phyloP scores from a whole-genome alignment of 2,113 vertebrate species.

The Paradisaea rubra region DNA sequence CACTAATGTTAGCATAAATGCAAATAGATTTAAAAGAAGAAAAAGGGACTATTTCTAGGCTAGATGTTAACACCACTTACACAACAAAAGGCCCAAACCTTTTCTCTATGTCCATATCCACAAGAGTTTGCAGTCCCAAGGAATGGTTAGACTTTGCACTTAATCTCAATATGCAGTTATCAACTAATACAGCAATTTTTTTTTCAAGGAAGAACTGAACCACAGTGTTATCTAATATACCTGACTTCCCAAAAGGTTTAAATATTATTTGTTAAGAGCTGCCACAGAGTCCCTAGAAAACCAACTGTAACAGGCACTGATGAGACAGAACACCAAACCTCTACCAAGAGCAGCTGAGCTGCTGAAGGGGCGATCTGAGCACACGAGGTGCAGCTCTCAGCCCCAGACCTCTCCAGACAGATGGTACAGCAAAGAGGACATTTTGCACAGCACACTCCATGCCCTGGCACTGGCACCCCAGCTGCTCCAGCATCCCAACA shows the following conservation, averaged over 20 bases:
- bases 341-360: neutral
- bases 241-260: neutral
- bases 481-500: neutral
- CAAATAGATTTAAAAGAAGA: neutral
- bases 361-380: fast-evolving
- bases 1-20: neutral
- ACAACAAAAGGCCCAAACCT: neutral
- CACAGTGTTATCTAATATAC: fast-evolving
- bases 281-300: neutral
- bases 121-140: too few species aligned
- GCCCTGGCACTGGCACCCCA: fast-evolving
- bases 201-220: neutral
- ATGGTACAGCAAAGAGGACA: fast-evolving
- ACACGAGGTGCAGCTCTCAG: fast-evolving
- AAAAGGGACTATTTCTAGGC: neutral
- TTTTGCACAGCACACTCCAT: fast-evolving
- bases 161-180: neutral
- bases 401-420: neutral
- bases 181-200: neutral
- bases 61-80: neutral
- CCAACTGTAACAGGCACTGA: neutral
- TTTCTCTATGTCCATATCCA: neutral
- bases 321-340: neutral
- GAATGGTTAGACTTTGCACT: fast-evolving
- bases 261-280: neutral